Conservation (phyloP, 2,113 vertebrate genomes). For the Ctenomys sociabilis region DNA sequence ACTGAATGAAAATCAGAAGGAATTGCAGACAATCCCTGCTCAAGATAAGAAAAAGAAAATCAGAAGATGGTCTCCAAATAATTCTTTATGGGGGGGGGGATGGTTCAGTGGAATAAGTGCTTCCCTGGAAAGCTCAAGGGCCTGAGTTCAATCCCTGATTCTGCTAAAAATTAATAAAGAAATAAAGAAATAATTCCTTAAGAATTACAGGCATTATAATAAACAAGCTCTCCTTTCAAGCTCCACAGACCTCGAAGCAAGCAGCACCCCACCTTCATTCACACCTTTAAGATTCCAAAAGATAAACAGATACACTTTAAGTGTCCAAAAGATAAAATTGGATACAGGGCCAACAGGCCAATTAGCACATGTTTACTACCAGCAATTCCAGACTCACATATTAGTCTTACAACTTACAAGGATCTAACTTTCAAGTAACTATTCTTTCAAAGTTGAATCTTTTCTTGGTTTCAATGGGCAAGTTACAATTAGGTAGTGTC, state of each 20-base stretch:
- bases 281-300: background rate
- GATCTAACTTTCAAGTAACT: background rate
- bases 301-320: background rate
- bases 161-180: no score
- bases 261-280: background rate
- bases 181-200: constrained; percentile 34
- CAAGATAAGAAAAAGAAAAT: background rate
- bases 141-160: no score
- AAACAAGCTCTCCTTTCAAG: background rate
- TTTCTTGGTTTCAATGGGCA: background rate
- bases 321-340: background rate
- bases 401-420: background rate
- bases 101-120: no score
- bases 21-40: background rate
- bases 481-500: background rate
- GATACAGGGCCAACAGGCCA: background rate
- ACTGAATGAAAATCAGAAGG: background rate
- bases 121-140: no score
- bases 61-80: background rate
- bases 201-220: background rate
- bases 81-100: no score
- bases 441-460: background rate
- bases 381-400: background rate
- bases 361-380: background rate
- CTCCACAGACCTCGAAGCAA: background rate